These are phyloP conservation scores for Entomobrya multifasciata DNA, from an alignment of 2,888 invertebrate species.

Conservation along the genomic window DNA sequence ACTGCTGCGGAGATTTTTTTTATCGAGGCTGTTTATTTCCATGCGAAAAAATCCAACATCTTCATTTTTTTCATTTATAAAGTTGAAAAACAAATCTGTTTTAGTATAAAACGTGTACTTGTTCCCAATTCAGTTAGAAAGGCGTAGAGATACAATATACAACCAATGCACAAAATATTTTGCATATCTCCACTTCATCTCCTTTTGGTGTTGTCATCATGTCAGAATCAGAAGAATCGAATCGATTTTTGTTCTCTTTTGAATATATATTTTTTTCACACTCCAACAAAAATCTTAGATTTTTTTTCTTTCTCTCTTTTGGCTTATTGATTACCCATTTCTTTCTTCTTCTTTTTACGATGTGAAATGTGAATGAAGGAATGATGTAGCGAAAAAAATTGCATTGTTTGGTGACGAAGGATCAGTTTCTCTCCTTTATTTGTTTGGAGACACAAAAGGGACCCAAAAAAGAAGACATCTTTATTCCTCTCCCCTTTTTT, in stretches of 20 bases:
- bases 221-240: background rate
- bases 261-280: background rate
- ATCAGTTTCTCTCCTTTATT: slow-evolving; percentile 5
- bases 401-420: slow-evolving; percentile 39
- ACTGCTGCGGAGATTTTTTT: background rate
- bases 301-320: background rate
- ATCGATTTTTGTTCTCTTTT: slow-evolving; percentile 20
- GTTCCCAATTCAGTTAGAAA: background rate
- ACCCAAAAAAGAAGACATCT: background rate
- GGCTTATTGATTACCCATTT: slow-evolving; percentile 49
- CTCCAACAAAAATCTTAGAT: background rate
- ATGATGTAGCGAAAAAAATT: slow-evolving; percentile 54
- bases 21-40: too few species aligned
- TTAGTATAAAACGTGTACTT: too few species aligned
- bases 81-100: slow-evolving; percentile 11
- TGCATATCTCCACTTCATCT: background rate
- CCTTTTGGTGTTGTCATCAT: background rate
- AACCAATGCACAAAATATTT: background rate
- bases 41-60: too few species aligned
- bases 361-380: background rate
- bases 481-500: background rate
- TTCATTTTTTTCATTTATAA: background rate
- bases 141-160: background rate
- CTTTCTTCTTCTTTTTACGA: slow-evolving; percentile 11
- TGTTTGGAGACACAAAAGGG: background rate